Conservation (phyloP, 2,113 vertebrate species). For the Centropus unirufus region DNA sequence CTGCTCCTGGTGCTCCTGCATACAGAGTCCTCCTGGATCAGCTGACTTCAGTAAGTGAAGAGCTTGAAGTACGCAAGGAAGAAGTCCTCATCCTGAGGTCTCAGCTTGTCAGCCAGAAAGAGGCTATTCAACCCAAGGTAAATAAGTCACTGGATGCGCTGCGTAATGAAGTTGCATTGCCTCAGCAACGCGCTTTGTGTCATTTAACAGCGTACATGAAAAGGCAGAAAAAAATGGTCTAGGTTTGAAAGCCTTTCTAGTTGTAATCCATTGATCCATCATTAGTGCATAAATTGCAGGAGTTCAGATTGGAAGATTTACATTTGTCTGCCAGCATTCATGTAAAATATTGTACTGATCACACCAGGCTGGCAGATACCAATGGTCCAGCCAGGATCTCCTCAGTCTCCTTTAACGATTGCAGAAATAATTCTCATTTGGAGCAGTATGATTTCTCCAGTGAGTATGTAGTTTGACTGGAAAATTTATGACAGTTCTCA, state of each 20-base stretch:
- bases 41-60: conserved; percentile 90
- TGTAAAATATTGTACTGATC: neutral
- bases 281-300: neutral
- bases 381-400: neutral
- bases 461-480: neutral
- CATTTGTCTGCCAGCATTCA: neutral
- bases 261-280: neutral
- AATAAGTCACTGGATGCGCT: neutral
- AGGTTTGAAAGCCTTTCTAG: neutral
- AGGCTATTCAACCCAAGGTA: conserved; percentile 95
- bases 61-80: conserved; percentile 96
- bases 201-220: neutral
- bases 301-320: neutral
- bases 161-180: neutral
- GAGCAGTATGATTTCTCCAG: neutral
- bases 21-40: conserved; percentile 96
- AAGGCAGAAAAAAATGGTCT: neutral
- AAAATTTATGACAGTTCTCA: neutral
- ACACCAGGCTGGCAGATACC: neutral
- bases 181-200: neutral
- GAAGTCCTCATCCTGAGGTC: conserved; percentile 96
- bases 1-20: conserved; percentile 87
- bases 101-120: conserved; percentile 98
- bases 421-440: neutral
- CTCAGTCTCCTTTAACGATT: neutral